A percentile compares a stretch with the other conserved stretches of the same genome.
phyloP scores from a whole-genome alignment of 2,888 invertebrate species.

The Aleiodes testaceus region DNA sequence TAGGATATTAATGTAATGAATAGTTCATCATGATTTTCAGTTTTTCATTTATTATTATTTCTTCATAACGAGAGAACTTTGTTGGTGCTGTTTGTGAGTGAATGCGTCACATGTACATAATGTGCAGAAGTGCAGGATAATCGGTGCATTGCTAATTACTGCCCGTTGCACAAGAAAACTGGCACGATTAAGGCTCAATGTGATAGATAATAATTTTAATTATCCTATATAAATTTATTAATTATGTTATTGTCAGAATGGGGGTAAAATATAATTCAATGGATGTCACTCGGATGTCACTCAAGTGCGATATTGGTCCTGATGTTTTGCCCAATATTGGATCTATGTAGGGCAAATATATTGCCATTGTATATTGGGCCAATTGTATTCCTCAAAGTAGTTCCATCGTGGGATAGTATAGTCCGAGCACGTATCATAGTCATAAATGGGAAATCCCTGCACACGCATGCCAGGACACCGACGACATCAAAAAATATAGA shows the following conservation, averaged over 20 bases:
- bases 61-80: background rate
- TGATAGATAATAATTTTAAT: conserved; percentile 64
- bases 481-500: no score
- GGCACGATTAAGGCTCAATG: conserved; percentile 55
- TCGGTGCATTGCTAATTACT: conserved; percentile 56
- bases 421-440: no score
- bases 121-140: conserved; percentile 40
- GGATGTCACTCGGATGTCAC: no score
- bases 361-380: no score
- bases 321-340: no score
- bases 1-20: background rate
- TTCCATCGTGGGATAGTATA: no score
- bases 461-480: no score
- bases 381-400: no score
- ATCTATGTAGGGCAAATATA: no score
- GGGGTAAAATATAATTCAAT: background rate
- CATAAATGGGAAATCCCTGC: no score
- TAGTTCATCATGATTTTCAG: background rate
- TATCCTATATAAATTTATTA: conserved; percentile 47
- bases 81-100: background rate
- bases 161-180: conserved; percentile 56
- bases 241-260: background rate
- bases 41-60: background rate
- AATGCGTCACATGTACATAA: conserved; percentile 17
- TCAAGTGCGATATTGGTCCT: no score